phyloP scores from a whole-genome alignment of 2,888 invertebrate genomes.

The Eueremaeus valkanovi region DNA sequence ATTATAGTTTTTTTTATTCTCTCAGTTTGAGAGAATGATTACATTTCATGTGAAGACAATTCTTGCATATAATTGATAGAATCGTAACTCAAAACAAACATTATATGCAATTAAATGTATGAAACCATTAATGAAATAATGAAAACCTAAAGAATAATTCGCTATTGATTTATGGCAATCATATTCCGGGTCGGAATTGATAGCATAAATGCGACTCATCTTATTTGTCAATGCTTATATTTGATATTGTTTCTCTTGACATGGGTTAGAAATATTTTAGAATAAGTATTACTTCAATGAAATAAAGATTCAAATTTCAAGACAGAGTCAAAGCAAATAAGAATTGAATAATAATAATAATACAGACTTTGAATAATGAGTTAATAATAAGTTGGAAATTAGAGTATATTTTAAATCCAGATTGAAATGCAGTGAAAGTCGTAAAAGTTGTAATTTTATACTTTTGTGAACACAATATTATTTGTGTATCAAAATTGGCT shows the following conservation, averaged over 20 bases:
- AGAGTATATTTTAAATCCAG: neutral
- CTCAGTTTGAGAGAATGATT: neutral
- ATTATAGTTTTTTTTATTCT: neutral
- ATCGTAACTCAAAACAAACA: neutral
- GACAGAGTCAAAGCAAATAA: too few relatives aligned
- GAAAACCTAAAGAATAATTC: too few relatives aligned
- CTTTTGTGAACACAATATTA: neutral
- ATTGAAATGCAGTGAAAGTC: neutral
- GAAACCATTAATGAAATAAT: neutral
- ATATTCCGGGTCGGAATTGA: too few relatives aligned
- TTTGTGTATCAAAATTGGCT: neutral
- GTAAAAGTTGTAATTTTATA: neutral
- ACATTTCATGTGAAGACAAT: conserved; percentile 1
- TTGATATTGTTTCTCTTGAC: too few relatives aligned
- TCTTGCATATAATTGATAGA: conserved; percentile 15
- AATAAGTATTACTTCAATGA: too few relatives aligned
- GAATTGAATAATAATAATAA: too few relatives aligned
- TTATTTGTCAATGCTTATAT: too few relatives aligned
- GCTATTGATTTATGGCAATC: too few relatives aligned
- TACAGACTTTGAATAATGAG: neutral
- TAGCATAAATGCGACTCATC: too few relatives aligned
- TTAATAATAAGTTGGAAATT: too few relatives aligned
- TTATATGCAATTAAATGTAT: neutral
- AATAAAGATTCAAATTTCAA: too few relatives aligned
- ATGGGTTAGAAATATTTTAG: too few relatives aligned